Evolutionary conservation across 1,140 invertebrate species (phyloP), one percentile per base, ranked within the genome.

Genomic region (Penaeus chinensis): DNA sequence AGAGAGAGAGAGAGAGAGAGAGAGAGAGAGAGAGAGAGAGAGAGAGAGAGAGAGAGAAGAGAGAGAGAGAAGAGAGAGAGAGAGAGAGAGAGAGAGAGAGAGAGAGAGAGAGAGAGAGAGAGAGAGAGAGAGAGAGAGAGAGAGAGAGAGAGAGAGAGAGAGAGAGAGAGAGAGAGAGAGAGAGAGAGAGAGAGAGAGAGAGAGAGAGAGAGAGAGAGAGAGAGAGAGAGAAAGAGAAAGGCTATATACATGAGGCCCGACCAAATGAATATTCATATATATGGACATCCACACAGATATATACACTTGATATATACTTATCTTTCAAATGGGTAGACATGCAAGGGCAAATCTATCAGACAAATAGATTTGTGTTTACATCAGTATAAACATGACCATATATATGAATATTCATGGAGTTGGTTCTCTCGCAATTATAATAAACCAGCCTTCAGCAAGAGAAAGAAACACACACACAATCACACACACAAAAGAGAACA

Each of bases 1-100:
- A 66, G 63, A 66, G 63, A 66, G 63, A 66, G 63, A 66, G 63
- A 66, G 63, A 66, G 63, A 66, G 63, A 66, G 63, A 66, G 63
- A 66, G 63, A 66, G 63, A 66, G 63, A 66, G 63, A 66, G 63
- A 66, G 63, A 66, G 63, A 66, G 63, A 66, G 63, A 66, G 63
- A 66, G 63, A 66, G 63, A 66, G 63, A 66, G 63, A 66, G 63
- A 66, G 63, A 66, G 63, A 66, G 63, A 66, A 65, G 63, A 65
- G 32, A 32, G 32, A 32, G 32, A 32, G 32, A 32, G 32, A n/a
- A 2, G 63, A 66, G 63, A 66, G 63, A 66, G 63, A 66, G 63
- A 66, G n/a, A n/a, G 63, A 66, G 63, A 66, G 63, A 66, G 63
- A 66, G 63, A 66, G 63, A 66, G 63, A 66, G 63, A 66, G 63